Base-by-base conservation (phyloP, 2,797 vertebrate genomes). In the Odontamblyopus rebecca region DNA sequence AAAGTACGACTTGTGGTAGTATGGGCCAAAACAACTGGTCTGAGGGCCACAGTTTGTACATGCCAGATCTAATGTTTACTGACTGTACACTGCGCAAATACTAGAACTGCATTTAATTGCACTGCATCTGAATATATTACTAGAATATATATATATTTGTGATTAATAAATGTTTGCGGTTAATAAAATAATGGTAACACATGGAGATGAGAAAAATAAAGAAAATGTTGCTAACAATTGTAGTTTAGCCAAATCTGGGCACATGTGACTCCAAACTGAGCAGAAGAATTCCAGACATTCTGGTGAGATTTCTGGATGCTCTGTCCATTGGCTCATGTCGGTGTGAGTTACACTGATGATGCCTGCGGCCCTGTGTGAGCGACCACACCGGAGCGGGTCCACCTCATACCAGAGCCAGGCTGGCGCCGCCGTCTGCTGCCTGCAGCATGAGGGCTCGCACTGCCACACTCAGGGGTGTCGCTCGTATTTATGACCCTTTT, bases 401-500 rank as follows among this genome's bases (percentile, higher is more conserved):
- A 60, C 41, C 68, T 78, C 77, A 88, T 84, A 76, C 88, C 89
- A 83, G 77, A 89, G 92, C 76, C 86, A 68, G 82, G 19, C 85
- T 82, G 90, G 89, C 89, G 89, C 90, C 90, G 50, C 80, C 0
- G 69, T 76, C 84, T 86, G 75, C 81, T 74, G 77, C 82, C 78
- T 75, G 83, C 76, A 72, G 80, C 78, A 87, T 68, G 81, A 81
- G 82, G 75, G 82, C 72, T 18, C 0, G 71, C 78, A 74, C 61
- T 48, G 76, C 77, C 68, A 77, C 79, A 72, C 79, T 81, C 69
- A 15, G 73, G 83, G 80, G 78, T 86, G 88, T 86, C 77, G 75
- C 70, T 73, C 77, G 0, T 80, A 86, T 88, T 87, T 86, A 87
- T 71, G 19, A 68, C 72, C 53, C 71, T 67, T 32, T 67, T 71